Evolutionary conservation across 2,888 invertebrate species (phyloP), one percentile per base, ranked within the genome.

Genomic region (Taenaris catops): DNA sequence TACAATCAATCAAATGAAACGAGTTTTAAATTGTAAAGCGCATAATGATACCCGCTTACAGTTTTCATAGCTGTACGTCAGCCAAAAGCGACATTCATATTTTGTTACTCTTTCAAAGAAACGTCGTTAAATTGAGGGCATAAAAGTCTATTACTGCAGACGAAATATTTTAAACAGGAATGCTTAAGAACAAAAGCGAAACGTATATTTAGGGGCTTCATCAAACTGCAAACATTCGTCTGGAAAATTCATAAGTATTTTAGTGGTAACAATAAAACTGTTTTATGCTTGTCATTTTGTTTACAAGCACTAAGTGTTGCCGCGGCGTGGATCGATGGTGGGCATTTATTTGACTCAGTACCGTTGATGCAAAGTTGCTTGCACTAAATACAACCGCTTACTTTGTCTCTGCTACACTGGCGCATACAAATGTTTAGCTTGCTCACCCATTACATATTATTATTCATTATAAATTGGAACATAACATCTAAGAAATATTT

Each of bases 281-380:
- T 23, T 31, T 21, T 31, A 31, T 23, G 21, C 7, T 6, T n/a
- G 23, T 23, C 31, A 23, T 31, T 16, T 23, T 23, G 16, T 31
- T 31, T 23, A 31, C 31, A 31, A 31, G 23, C 31, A 23, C 23
- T 16, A 31, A 25, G 27, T 18, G 21, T 33, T 24, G 19, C 14
- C 20, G 25, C 35, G 18, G 31, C 38, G 32, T 28, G 27, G 34
- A 41, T 28, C 38, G 32, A 44, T 41, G 34, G 37, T 7, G 27
- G 37, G 8, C 34, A 43, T 45, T n/a, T n/a, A n/a, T n/a, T 36
- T 34, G 36, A 41, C 18, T 34, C 25, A 25, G 25, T 23, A 28
- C 8, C 12, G 26, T 11, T 24, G 34, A 32, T 25, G 27, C 28
- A 34, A 28, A 23, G 39, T 40, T 34, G 32, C 34, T 20, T 38